Percentiles rank a stretch among this genome's conserved stretches.
phyloP scores from a whole-genome alignment of 2,888 invertebrate species.

The Peribatodes rhomboidaria region DNA sequence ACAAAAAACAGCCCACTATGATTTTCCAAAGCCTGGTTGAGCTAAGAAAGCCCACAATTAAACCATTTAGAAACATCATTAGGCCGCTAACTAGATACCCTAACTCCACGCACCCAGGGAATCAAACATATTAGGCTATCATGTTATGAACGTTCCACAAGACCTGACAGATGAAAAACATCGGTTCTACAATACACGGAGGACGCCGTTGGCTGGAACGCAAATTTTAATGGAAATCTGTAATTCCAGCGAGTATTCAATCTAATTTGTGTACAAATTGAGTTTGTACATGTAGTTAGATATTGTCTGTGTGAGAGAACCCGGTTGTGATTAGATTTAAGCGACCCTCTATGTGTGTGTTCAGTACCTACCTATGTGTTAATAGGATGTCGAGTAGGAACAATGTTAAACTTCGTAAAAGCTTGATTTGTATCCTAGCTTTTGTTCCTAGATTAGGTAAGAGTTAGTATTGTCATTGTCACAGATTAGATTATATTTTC shows the following conservation, averaged over 20 bases:
- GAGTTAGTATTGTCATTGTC: neutral
- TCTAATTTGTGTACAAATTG: constrained; percentile 23
- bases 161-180: constrained; percentile 10
- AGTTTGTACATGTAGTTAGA: constrained; percentile 13
- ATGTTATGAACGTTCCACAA: neutral
- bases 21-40: too few species aligned
- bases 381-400: neutral
- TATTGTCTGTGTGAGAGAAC: neutral
- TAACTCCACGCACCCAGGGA: neutral
- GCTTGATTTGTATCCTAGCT: neutral
- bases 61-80: neutral
- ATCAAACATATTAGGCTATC: neutral
- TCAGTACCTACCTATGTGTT: neutral
- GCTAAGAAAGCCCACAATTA: neutral
- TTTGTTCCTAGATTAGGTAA: neutral
- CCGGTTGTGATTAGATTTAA: constrained; percentile 10
- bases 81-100: neutral
- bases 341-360: neutral
- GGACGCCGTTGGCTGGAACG: neutral
- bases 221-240: constrained; percentile 19
- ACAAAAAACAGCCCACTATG: too few species aligned
- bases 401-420: neutral
- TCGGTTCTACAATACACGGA: constrained; percentile 8
- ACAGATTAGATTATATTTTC: neutral
- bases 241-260: constrained; percentile 20